Evolutionary conservation across 2,113 vertebrate genomes (phyloP).

Genomic region (Xyrauchen texanus): DNA sequence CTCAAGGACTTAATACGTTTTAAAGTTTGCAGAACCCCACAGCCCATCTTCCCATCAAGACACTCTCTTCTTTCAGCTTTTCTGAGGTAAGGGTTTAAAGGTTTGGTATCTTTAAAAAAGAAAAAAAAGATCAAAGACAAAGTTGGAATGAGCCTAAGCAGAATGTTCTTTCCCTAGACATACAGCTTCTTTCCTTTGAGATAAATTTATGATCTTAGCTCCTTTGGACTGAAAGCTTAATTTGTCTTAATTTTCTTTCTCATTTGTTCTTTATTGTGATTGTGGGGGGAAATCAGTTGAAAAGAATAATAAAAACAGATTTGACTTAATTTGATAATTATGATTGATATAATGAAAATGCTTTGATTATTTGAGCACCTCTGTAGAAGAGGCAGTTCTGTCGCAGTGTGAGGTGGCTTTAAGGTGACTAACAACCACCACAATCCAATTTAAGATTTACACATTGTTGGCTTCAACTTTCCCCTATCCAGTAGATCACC

Average conservation of each 20-base stretch:
- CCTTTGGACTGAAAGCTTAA: no score
- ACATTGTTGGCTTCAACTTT: conserved; percentile 24
- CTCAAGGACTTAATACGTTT: conserved; percentile 72
- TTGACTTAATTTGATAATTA: background rate
- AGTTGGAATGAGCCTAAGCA: background rate
- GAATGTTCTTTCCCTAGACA: no score
- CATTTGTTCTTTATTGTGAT: no score
- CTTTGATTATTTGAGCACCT: background rate
- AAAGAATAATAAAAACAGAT: no score
- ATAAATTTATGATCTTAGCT: no score
- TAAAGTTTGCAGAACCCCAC: conserved; percentile 66
- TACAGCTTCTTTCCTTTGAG: background rate
- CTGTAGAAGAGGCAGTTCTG: background rate
- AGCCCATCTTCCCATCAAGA: conserved; percentile 70
- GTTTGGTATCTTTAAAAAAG: background rate
- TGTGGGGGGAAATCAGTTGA: no score
- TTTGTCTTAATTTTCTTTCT: no score
- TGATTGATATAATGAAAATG: background rate
- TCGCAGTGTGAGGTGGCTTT: background rate
- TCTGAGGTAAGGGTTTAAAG: conserved; percentile 75
- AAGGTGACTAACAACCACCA: background rate
- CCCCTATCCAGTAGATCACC: conserved; percentile 1
- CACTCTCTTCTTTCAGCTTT: conserved; percentile 69
- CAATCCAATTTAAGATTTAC: conserved; percentile 43
- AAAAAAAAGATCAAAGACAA: background rate